A percentile compares a stretch with the other conserved stretches of the same genome.
Conservation (phyloP, 2,113 vertebrate species). For the Amphiprion ocellaris region DNA sequence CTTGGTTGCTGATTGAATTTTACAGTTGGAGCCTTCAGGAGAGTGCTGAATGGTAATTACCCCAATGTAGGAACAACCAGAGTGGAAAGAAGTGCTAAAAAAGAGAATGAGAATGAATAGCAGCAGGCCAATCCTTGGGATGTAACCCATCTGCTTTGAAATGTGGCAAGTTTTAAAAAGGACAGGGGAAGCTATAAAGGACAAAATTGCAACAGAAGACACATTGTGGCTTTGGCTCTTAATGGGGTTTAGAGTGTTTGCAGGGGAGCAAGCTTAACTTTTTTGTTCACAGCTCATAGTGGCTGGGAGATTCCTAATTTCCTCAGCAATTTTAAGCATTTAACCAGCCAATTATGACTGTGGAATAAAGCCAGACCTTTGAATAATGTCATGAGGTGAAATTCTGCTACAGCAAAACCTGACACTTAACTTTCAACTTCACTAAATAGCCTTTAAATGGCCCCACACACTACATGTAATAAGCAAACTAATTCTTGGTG, state of each 20-base stretch:
- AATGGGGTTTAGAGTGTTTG: slow-evolving; percentile 48
- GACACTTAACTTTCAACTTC: neutral
- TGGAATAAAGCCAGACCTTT: slow-evolving; percentile 20
- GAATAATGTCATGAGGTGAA: neutral
- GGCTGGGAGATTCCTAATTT: slow-evolving; percentile 38
- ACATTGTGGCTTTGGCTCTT: slow-evolving; percentile 38
- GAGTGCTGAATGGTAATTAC: slow-evolving; percentile 81
- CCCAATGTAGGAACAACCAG: slow-evolving; percentile 76
- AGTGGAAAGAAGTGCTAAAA: slow-evolving; percentile 78
- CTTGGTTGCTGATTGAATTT: slow-evolving; percentile 82
- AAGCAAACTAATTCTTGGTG: too few species aligned
- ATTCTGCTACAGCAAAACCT: slow-evolving; percentile 10
- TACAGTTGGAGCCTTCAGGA: slow-evolving; percentile 77
- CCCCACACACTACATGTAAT: neutral
- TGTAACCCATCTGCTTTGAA: slow-evolving; percentile 72
- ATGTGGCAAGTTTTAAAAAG: slow-evolving; percentile 63
- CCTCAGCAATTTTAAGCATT: slow-evolving; percentile 15
- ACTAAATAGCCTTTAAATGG: neutral
- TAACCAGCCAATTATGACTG: slow-evolving; percentile 9
- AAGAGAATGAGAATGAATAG: slow-evolving; percentile 75
- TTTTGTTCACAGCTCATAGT: slow-evolving; percentile 39
- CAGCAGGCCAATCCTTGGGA: slow-evolving; percentile 48
- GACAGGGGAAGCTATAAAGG: slow-evolving; percentile 59
- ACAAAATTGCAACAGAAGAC: slow-evolving; percentile 56
- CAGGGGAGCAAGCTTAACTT: slow-evolving; percentile 24